Base-by-base conservation (phyloP, 2,797 vertebrate species). In the Xyrichtys novacula region DNA sequence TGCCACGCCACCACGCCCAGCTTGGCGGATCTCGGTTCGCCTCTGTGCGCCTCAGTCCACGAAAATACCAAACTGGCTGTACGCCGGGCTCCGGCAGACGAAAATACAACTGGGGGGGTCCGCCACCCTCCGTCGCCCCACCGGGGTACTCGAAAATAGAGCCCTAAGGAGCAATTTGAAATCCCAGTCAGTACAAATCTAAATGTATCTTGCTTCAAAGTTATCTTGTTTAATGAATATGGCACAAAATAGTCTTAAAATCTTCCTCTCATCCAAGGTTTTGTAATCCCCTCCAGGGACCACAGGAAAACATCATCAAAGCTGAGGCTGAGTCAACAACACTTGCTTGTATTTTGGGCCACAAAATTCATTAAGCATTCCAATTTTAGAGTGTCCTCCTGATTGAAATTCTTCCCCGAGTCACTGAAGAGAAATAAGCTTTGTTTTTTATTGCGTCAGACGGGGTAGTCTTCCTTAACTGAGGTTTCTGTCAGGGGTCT, bases 401-500 rank as follows among this genome's bases (percentile, higher is more conserved):
- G 63, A 71, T 80, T 82, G 19, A 67, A 17, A 81, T 78, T 40
- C 48, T 54, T 44, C 44, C 57, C 4, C 12, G 22, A 77, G 58
- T 79, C 44, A 55, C 42, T 23, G 29, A 58, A 23, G 65, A 74
- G 29, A 63, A 73, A 77, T 72, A 34, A 77, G 32, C 52, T 72
- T 31, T 53, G 28, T 58, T 65, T 76, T n/a, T 58, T 34, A 81
- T 76, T 78, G 59, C 77, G 62, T 86, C 86, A 79, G 29, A 54
- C 0, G 0, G 6, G 73, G 29, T 31, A 32, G 36, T 12, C 55
- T 15, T 66, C 17, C 15, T 20, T 4, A 38, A 47, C 19, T 14
- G 39, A 6, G 9, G 5, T 48, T 48, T 44, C 6, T 70, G 25
- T 7, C 23, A 19, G 49, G 53, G 28, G 0, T 20, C 28, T 39